These are phyloP conservation scores for Plodia interpunctella DNA, from an alignment of 1,140 invertebrate genomes.

Conservation along the genomic window DNA sequence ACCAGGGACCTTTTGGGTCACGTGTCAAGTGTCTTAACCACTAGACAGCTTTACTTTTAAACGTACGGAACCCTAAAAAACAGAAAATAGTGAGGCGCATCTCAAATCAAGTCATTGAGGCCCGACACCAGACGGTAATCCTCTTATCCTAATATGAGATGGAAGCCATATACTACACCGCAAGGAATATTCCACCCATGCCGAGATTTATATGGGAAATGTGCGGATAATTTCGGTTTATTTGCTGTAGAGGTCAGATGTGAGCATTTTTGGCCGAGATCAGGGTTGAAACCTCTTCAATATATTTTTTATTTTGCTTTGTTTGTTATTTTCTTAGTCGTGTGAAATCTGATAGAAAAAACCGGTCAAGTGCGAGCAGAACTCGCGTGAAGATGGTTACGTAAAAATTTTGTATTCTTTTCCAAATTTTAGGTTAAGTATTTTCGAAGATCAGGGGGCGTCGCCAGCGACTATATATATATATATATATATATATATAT, in stretches of 20 bases:
- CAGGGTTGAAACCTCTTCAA: neutral
- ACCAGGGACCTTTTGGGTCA: no score
- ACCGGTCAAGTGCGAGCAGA: no score
- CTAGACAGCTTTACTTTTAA: no score
- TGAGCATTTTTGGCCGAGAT: neutral
- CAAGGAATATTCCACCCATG: neutral
- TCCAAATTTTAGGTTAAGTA: no score
- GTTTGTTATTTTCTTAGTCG: neutral
- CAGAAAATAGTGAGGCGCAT: neutral
- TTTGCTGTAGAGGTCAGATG: constrained; percentile 3
- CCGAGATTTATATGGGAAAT: constrained; percentile 2
- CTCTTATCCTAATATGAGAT: constrained; percentile 10
- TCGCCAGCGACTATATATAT: no score
- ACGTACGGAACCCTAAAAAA: no score
- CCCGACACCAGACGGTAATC: constrained; percentile 8
- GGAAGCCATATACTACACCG: neutral
- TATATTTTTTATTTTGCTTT: neutral
- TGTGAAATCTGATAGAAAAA: no score
- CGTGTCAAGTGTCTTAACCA: no score
- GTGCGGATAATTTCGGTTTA: constrained; percentile 5
- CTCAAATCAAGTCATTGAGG: constrained; percentile 11
- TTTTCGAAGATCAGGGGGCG: no score
- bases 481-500: no score
- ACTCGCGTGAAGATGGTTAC: no score
- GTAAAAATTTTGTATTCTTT: no score